A percentile compares a stretch with the other conserved stretches of the same genome.
Evolutionary conservation across 2,113 vertebrate genomes (phyloP).

Genomic region (Cisticola juncidis): DNA sequence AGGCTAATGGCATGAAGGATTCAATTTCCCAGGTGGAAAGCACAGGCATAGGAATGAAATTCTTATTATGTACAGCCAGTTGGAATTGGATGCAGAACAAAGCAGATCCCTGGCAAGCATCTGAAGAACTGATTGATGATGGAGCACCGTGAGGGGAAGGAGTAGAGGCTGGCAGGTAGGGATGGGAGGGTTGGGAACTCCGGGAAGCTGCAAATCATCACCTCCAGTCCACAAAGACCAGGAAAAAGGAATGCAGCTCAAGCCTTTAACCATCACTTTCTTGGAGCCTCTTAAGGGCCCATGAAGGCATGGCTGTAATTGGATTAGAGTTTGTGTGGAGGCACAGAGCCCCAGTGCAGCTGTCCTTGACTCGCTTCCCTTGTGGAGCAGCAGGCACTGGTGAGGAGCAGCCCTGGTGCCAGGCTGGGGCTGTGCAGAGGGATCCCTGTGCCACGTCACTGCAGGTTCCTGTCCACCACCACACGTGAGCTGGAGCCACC

Average conservation of each 20-base stretch:
- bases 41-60: background rate
- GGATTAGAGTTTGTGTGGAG: constrained; percentile 36
- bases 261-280: background rate
- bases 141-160: background rate
- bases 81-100: constrained; percentile 52
- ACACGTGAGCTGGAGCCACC: accelerated
- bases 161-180: constrained; percentile 1
- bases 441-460: accelerated
- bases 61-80: constrained; percentile 34
- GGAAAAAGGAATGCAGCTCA: background rate
- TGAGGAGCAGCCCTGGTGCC: background rate
- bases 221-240: background rate
- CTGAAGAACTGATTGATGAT: constrained; percentile 32
- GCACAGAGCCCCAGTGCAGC: background rate
- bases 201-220: background rate
- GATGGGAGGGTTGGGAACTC: background rate
- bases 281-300: constrained; percentile 15
- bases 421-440: background rate
- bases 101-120: constrained; percentile 43
- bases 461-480: background rate
- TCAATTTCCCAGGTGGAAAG: constrained; percentile 9
- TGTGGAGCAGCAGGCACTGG: background rate
- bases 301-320: constrained; percentile 28
- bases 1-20: constrained; percentile 13
- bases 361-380: constrained; percentile 5